Conservation (phyloP, 2,888 invertebrate genomes). For the Meiosimyza decipiens region DNA sequence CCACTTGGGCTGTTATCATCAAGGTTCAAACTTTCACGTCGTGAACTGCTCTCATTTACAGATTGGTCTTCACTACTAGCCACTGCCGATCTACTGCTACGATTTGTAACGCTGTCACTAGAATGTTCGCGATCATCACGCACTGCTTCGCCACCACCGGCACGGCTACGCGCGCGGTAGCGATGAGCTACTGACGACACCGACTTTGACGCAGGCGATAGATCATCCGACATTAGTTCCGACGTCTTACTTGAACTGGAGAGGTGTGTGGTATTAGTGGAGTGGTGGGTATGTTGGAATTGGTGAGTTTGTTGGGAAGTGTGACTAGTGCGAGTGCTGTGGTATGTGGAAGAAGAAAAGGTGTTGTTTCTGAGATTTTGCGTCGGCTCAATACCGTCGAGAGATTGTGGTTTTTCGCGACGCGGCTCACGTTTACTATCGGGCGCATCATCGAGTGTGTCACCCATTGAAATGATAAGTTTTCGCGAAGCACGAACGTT, state of each 20-base stretch:
- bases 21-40: constrained; percentile 58
- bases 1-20: constrained; percentile 43
- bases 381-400: constrained; percentile 51
- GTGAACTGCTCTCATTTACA: constrained; percentile 44
- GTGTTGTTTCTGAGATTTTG: constrained; percentile 41
- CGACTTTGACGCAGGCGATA: not conserved
- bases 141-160: constrained; percentile 42
- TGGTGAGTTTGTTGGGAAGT: not conserved
- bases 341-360: not conserved
- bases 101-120: constrained; percentile 49
- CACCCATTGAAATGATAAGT: constrained; percentile 29
- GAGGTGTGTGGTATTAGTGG: not conserved
- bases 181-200: constrained; percentile 43
- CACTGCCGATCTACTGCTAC: constrained; percentile 27
- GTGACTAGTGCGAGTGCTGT: not conserved
- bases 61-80: constrained; percentile 47
- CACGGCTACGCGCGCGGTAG: constrained; percentile 56
- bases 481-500: not conserved
- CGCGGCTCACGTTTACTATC: constrained; percentile 41
- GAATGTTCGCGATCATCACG: constrained; percentile 55
- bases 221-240: not conserved
- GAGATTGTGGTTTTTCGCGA: constrained; percentile 60
- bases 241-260: not conserved
- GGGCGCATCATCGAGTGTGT: constrained; percentile 30
- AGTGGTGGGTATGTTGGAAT: not conserved